Evolutionary conservation across 2,797 vertebrate genomes (phyloP), one percentile per base, ranked within the genome.

Genomic region (Lates japonicus): DNA sequence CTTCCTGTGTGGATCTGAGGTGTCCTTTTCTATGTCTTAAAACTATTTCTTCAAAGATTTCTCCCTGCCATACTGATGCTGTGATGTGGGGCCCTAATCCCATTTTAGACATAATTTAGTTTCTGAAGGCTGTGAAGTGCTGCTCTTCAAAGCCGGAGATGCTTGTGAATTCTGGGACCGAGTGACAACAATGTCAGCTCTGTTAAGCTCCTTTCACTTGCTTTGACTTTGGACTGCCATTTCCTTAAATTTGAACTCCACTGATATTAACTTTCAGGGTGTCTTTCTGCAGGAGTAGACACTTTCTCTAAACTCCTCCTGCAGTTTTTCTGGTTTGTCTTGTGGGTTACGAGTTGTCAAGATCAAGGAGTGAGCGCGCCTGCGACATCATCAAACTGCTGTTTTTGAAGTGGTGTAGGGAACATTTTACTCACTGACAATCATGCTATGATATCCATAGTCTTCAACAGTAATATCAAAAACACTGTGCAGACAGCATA

Each of bases 51-150:
- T 92, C 83, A 89, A 89, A 88, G 87, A 84, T 79, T 72, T 62
- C 65, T 81, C n/a, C 55, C 85, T 74, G 75, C 78, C 79, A 48
- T 17, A 49, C 83, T 62, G 52, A 78, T 74, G 74, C 79, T 81
- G 70, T 74, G 82, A 90, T 81, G 81, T 85, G 69, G 65, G 74
- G 44, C 69, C 64, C 60, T 89, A 90, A 91, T 94, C 91, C 88
- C 57, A 74, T 87, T 90, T 84, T 55, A 74, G 78, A 77, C 75
- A 20, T 82, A 83, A 91, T 89, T 88, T 80, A 42, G 52, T 92
- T 94, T 86, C 73, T 66, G 63, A n/a, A 73, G 74, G 76, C 86
- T 89, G 81, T 82, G 82, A 88, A 81, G 68, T 20, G 51, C 59
- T 35, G 74, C 69, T 74, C 85, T 86, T 92, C 84, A 90, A 92